Conservation (phyloP, 2,113 vertebrate species). For the Furnarius figulus region DNA sequence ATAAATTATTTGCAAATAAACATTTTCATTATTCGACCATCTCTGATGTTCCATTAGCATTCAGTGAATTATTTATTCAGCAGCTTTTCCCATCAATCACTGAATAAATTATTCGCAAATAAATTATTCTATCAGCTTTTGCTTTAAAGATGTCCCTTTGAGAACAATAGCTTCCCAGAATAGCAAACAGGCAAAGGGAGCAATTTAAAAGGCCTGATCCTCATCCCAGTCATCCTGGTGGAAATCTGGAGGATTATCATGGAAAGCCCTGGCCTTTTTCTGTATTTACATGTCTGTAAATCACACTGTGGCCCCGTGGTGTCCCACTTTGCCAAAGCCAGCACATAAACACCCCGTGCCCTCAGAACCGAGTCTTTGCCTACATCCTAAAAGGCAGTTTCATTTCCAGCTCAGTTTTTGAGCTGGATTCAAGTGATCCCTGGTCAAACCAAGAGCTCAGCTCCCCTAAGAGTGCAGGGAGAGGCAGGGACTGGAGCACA, state of each 20-base stretch:
- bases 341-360: neutral
- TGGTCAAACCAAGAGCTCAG: neutral
- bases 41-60: constrained; percentile 70
- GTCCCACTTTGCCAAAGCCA: neutral
- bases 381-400: rapidly evolving
- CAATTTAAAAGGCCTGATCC: constrained; percentile 26
- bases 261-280: neutral
- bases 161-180: constrained; percentile 65
- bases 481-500: rapidly evolving
- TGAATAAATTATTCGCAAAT: constrained; percentile 67
- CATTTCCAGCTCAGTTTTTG: neutral
- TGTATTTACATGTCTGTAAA: neutral
- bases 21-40: constrained; percentile 66
- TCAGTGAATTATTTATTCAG: constrained; percentile 68
- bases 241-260: neutral
- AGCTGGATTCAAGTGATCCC: neutral
- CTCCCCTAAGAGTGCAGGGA: rapidly evolving
- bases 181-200: constrained; percentile 54
- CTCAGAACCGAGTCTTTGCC: neutral
- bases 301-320: neutral
- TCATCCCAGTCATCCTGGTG: neutral
- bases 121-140: constrained; percentile 62
- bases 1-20: constrained; percentile 72
- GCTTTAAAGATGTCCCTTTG: constrained; percentile 65
- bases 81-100: constrained; percentile 68